Evolutionary conservation across 2,113 vertebrate species (phyloP).

Genomic region (Scomber scombrus): DNA sequence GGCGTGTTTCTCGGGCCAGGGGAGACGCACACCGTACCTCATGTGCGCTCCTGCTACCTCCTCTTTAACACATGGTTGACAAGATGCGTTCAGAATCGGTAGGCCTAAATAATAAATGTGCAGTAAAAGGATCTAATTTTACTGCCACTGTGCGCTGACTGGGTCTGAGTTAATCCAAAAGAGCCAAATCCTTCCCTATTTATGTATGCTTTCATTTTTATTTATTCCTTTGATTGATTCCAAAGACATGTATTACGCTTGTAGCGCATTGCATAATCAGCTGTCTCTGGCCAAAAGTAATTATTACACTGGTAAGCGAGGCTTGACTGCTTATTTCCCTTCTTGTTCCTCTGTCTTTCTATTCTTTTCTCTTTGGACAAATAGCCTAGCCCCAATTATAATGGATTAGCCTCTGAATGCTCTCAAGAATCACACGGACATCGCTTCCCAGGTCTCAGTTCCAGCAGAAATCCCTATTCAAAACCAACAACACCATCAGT

Average conservation of each 20-base stretch:
- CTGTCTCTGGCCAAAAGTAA: constrained; percentile 47
- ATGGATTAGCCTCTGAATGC: constrained; percentile 71
- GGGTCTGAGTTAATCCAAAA: constrained; percentile 23
- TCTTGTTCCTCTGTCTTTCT: not conserved
- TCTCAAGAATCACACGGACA: constrained; percentile 58
- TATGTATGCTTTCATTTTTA: constrained; percentile 9
- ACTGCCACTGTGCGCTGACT: constrained; percentile 43
- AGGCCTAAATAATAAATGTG: constrained; percentile 81
- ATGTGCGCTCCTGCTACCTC: constrained; percentile 50
- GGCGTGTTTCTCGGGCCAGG: constrained; percentile 24
- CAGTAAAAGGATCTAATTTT: constrained; percentile 82
- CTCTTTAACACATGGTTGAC: constrained; percentile 78
- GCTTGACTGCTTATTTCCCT: constrained; percentile 5
- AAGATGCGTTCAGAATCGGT: constrained; percentile 68
- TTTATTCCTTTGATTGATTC: constrained; percentile 37
- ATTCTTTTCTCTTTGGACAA: constrained; percentile 39
- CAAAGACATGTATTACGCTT: constrained; percentile 33
- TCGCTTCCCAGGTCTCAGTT: constrained; percentile 64
- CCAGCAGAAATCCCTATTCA: constrained; percentile 63
- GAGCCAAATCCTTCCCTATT: constrained; percentile 8
- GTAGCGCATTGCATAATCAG: not conserved
- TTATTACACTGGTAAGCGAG: constrained; percentile 38
- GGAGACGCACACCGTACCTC: constrained; percentile 49
- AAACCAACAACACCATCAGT: constrained; percentile 53
- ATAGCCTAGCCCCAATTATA: constrained; percentile 70